Conservation (phyloP, 2,113 vertebrate genomes). For the Bufo gargarizans region DNA sequence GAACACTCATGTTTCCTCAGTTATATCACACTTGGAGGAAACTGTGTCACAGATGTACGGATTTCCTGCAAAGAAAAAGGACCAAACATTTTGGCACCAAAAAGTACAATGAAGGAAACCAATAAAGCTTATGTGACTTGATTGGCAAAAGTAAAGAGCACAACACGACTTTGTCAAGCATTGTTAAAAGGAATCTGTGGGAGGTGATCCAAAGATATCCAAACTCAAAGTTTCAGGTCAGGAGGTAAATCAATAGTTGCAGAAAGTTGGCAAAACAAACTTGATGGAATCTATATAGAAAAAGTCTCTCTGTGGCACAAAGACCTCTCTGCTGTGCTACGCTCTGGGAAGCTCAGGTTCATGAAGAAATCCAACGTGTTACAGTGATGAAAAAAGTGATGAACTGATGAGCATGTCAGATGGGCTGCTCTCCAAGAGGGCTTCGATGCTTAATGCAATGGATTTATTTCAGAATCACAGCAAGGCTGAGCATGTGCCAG, state of each 20-base stretch:
- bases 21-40: not conserved
- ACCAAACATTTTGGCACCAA: not conserved
- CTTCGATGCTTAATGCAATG: not conserved
- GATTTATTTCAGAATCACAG: constrained; percentile 28
- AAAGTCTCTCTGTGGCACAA: constrained; percentile 3
- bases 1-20: not conserved
- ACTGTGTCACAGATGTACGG: not conserved
- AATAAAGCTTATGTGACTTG: not conserved
- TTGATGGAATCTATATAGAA: not conserved
- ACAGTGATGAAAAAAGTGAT: constrained; percentile 8
- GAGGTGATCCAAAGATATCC: not conserved
- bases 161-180: not conserved
- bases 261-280: constrained; percentile 29
- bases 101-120: not conserved
- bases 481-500: not conserved
- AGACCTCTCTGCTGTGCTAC: constrained; percentile 7
- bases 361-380: constrained; percentile 1
- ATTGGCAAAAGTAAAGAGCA: constrained; percentile 25
- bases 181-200: constrained; percentile 8
- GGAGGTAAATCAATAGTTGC: constrained; percentile 35
- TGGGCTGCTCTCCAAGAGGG: not conserved
- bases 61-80: not conserved
- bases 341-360: not conserved
- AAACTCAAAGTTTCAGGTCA: constrained; percentile 35
- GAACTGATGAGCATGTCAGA: constrained; percentile 25